phyloP scores from a whole-genome alignment of 2,888 invertebrate species.

The Seira ritae region DNA sequence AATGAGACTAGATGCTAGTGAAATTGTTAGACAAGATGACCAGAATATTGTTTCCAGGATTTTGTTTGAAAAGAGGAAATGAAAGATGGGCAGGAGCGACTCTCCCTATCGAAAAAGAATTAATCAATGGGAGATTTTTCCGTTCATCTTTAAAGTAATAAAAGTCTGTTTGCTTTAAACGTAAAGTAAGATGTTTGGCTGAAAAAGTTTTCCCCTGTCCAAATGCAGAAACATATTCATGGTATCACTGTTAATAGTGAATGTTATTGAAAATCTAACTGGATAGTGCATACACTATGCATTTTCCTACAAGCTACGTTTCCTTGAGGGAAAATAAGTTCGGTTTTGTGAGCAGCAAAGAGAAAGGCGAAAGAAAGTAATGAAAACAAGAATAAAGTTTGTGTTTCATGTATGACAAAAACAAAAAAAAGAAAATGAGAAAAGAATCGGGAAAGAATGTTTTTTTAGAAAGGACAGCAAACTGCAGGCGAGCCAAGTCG shows the following conservation, averaged over 20 bases:
- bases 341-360: neutral
- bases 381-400: constrained; percentile 24
- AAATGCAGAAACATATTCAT: neutral
- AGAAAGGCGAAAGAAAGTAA: constrained; percentile 21
- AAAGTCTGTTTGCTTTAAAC: neutral
- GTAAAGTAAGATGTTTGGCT: neutral
- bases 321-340: neutral
- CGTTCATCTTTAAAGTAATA: neutral
- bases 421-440: constrained; percentile 31
- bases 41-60: too few relatives aligned
- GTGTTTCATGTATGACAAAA: neutral
- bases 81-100: neutral
- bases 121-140: neutral
- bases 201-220: neutral
- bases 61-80: neutral
- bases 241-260: neutral
- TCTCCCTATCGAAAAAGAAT: neutral
- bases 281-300: neutral
- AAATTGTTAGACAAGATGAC: neutral
- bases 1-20: neutral
- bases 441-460: constrained; percentile 9
- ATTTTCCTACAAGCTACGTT: neutral
- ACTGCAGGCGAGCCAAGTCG: constrained; percentile 46
- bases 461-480: constrained; percentile 50
- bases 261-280: neutral